Conservation (phyloP, 2,797 vertebrate species). For the Acanthurus leucopareius region DNA sequence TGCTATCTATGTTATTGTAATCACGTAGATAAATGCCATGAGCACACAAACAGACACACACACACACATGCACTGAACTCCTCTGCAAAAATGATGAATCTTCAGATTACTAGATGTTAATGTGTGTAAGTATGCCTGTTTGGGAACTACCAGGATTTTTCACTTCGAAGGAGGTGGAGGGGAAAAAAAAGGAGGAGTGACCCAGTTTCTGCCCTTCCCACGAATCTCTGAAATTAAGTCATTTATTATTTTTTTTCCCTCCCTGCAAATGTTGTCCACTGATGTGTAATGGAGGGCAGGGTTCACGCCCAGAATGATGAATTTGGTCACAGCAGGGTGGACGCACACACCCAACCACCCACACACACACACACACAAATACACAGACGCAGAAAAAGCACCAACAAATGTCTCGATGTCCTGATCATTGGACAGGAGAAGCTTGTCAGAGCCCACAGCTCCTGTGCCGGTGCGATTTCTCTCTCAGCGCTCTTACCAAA, state of each 20-base stretch:
- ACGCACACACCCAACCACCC: constrained; percentile 17
- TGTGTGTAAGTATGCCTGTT: constrained; percentile 37
- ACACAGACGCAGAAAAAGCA: constrained; percentile 24
- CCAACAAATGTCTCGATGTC: constrained; percentile 69
- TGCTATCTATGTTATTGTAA: constrained; percentile 24
- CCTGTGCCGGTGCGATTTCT: constrained; percentile 52
- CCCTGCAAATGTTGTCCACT: constrained; percentile 84
- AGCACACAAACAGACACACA: background rate
- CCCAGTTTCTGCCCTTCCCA: constrained; percentile 82
- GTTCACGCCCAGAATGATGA: constrained; percentile 85
- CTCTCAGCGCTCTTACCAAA: constrained; percentile 60
- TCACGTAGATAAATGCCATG: constrained; percentile 28
- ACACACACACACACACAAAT: constrained; percentile 9
- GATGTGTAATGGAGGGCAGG: constrained; percentile 85
- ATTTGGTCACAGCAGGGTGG: constrained; percentile 82
- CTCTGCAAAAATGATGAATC: constrained; percentile 62
- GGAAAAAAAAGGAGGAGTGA: constrained; percentile 60
- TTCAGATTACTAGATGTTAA: constrained; percentile 67
- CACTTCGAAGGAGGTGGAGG: background rate
- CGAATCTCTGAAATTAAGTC: constrained; percentile 84
- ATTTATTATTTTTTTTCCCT: constrained; percentile 81
- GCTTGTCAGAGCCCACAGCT: constrained; percentile 53
- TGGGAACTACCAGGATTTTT: constrained; percentile 63
- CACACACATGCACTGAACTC: background rate
- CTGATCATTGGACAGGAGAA: constrained; percentile 64